Evolutionary conservation across 2,888 invertebrate genomes (phyloP).

Genomic region (Patella depressa): DNA sequence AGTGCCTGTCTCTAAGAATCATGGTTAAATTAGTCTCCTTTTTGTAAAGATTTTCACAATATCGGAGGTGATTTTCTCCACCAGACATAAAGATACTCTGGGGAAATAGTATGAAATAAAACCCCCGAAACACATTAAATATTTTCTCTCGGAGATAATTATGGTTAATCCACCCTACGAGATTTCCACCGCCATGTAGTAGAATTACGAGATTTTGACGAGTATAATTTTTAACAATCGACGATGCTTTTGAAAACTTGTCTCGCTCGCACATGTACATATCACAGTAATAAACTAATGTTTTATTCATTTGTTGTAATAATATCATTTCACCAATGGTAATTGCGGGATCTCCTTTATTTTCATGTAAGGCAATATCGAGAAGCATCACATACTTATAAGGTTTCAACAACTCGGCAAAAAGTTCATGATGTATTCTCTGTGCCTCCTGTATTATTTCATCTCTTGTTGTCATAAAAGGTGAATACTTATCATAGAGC

Average conservation of each 20-base stretch:
- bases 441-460: constrained; percentile 21
- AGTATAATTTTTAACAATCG: constrained; percentile 7
- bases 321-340: constrained; percentile 34
- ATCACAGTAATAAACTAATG: constrained; percentile 25
- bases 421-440: constrained; percentile 22
- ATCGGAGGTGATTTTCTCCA: background rate
- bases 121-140: background rate
- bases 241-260: background rate
- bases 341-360: constrained; percentile 44
- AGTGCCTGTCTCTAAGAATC: constrained; percentile 1
- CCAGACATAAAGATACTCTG: background rate
- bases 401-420: constrained; percentile 13
- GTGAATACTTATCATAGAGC: too few species aligned
- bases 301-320: constrained; percentile 23
- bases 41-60: background rate
- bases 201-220: constrained; percentile 35
- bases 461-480: too few species aligned
- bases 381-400: constrained; percentile 37
- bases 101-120: background rate
- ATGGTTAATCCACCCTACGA: background rate
- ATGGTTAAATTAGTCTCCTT: background rate
- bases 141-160: background rate
- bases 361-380: constrained; percentile 36
- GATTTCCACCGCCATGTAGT: constrained; percentile 43
- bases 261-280: background rate